A percentile compares a stretch with the other conserved stretches of the same genome.
Conservation (phyloP, 2,888 invertebrate genomes). For the Meganola albula region DNA sequence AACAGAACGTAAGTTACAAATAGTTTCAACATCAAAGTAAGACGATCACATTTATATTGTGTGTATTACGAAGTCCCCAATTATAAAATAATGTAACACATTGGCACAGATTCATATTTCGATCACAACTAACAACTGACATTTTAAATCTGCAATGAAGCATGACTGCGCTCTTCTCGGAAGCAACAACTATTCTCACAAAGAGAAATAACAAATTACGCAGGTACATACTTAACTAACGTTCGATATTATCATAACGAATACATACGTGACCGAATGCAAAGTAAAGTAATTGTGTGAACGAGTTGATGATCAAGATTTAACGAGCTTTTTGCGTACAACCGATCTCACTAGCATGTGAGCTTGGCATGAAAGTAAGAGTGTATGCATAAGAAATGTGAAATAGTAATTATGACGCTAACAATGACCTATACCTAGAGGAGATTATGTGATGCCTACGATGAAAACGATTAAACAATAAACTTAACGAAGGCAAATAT, state of each 20-base stretch:
- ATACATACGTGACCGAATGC: too few relatives aligned
- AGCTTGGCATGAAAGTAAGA: constrained; percentile 45
- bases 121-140: neutral
- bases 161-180: neutral
- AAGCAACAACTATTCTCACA: too few relatives aligned
- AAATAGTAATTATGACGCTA: too few relatives aligned
- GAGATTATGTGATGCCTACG: constrained; percentile 17
- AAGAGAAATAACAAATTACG: too few relatives aligned
- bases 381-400: constrained; percentile 40
- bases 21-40: too few relatives aligned
- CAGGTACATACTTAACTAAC: too few relatives aligned
- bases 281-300: constrained; percentile 10
- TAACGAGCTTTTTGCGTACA: constrained; percentile 45
- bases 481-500: too few relatives aligned
- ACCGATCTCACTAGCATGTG: constrained; percentile 33
- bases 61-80: neutral
- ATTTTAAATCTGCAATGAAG: neutral
- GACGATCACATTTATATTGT: too few relatives aligned
- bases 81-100: constrained; percentile 4
- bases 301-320: constrained; percentile 26
- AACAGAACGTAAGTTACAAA: too few relatives aligned
- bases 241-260: too few relatives aligned
- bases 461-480: too few relatives aligned
- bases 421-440: constrained; percentile 39
- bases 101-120: constrained; percentile 11